A percentile compares a stretch with the other conserved stretches of the same genome.
phyloP scores from a whole-genome alignment of 2,113 vertebrate genomes.

The Desmodus rotundus region DNA sequence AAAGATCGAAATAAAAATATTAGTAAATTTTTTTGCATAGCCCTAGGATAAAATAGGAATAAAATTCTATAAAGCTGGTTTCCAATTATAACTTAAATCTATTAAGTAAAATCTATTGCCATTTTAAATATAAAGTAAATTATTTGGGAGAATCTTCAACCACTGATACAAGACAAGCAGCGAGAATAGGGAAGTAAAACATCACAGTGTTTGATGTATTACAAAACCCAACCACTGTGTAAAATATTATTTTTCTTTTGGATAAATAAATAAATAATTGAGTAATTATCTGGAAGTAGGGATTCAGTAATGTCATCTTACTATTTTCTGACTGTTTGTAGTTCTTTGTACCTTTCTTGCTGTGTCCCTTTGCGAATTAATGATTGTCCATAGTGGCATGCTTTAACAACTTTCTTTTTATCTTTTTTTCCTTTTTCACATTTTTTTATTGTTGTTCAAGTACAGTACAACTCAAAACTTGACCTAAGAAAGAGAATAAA shows the following conservation, averaged over 20 bases:
- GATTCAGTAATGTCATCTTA: not conserved
- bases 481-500: not conserved
- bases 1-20: slow-evolving; percentile 53
- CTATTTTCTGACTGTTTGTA: not conserved
- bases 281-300: not conserved
- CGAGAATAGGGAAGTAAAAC: slow-evolving; percentile 15
- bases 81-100: slow-evolving; percentile 67
- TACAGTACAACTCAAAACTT: not conserved
- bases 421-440: not conserved
- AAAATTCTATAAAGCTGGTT: slow-evolving; percentile 70
- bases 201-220: slow-evolving; percentile 34
- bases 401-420: not conserved
- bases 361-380: not conserved
- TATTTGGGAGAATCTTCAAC: slow-evolving; percentile 56
- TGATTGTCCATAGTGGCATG: not conserved
- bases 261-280: not conserved
- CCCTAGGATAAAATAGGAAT: slow-evolving; percentile 63
- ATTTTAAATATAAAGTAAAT: slow-evolving; percentile 58
- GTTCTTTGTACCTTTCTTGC: not conserved
- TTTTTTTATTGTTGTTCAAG: no score
- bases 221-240: slow-evolving; percentile 51
- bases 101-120: slow-evolving; percentile 60
- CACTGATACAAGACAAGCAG: slow-evolving; percentile 36
- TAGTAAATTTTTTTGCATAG: slow-evolving; percentile 66
- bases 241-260: slow-evolving; percentile 78